A percentile compares a stretch with the other conserved stretches of the same genome.
phyloP scores from a whole-genome alignment of 2,113 vertebrate genomes.

The Stegastes partitus region DNA sequence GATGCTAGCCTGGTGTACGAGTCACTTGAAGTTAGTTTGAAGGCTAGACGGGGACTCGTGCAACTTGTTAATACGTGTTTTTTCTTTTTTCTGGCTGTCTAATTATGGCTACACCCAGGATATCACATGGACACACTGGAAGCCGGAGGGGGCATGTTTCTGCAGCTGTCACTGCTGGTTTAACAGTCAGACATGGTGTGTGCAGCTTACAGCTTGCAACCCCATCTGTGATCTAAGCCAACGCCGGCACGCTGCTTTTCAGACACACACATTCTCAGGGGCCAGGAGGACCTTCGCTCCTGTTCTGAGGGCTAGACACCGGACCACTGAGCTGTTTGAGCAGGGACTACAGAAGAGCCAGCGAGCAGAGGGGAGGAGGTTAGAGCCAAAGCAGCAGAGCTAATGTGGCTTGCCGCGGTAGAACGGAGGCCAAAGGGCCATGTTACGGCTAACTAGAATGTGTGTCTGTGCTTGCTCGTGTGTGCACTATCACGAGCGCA shows the following conservation, averaged over 20 bases:
- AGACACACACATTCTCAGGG: background rate
- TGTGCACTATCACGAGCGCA: constrained; percentile 31
- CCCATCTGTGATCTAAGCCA: constrained; percentile 7
- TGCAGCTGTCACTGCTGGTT: constrained; percentile 37
- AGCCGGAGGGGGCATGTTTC: constrained; percentile 17
- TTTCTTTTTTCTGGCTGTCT: constrained; percentile 7
- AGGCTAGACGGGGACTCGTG: background rate
- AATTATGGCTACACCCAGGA: constrained; percentile 8
- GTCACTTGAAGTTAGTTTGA: too few relatives aligned
- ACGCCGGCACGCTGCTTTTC: constrained; percentile 12
- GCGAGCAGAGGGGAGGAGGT: background rate
- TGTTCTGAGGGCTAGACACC: background rate
- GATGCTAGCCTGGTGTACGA: too few relatives aligned
- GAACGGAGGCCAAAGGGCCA: constrained; percentile 42
- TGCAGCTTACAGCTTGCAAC: background rate
- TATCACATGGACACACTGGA: constrained; percentile 7
- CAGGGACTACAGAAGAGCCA: constrained; percentile 15
- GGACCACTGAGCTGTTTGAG: constrained; percentile 29
- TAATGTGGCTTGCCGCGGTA: constrained; percentile 40
- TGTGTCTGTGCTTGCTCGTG: constrained; percentile 1
- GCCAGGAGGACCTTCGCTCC: background rate
- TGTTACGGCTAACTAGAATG: constrained; percentile 30
- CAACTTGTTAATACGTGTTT: background rate
- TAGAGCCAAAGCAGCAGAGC: constrained; percentile 34
- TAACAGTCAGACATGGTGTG: constrained; percentile 27